Base-by-base conservation (phyloP, 2,888 invertebrate genomes). In the Spodoptera littoralis region DNA sequence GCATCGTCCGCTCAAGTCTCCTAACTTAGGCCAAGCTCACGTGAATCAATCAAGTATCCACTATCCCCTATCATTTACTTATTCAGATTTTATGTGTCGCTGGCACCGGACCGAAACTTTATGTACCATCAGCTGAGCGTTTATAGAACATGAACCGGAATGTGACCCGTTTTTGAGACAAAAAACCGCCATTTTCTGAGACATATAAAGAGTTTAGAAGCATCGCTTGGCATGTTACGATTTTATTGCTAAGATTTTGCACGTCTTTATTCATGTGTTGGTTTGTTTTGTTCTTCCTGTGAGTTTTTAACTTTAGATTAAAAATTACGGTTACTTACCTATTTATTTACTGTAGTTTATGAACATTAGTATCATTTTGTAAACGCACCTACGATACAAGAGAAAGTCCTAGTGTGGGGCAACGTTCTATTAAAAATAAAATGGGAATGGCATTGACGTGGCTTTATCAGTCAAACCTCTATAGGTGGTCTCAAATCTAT, bases 41-140 rank as follows among this genome's bases (percentile, higher is more conserved):
- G 74, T 71, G 81, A 90, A 90, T 91, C 90, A 91, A 90, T 92
- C 90, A 89, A 87, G 80, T 84, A 84, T 85, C 83, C 84, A 84
- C 85, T 86, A 87, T 87, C 88, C 87, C 82, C 84, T 85, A 89
- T 90, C 88, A 88, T 90, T 89, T 90, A 88, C 88, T 88, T 90
- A 89, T 90, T 90, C 89, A 88, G 86, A 88, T 90, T 90, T 88
- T 84, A 88, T 87, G 87, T 84, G 81, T 79, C 81, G 79, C 78
- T 80, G 76, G 82, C 80, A 77, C 79, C 80, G 81, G 76, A 77
- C 82, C 76, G 70, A 81, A 82, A 75, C 78, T 90, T 89, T 90
- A 90, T 83, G 86, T 83, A 76, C 83, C 82, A 84, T 87, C 81
- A 81, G 73, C 78, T 73, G 68, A 77, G 69, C 80, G 80, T 82